Evolutionary conservation across 1,140 invertebrate species (phyloP), one percentile per base, ranked within the genome.

Genomic region (Matsumurasca onukii): DNA sequence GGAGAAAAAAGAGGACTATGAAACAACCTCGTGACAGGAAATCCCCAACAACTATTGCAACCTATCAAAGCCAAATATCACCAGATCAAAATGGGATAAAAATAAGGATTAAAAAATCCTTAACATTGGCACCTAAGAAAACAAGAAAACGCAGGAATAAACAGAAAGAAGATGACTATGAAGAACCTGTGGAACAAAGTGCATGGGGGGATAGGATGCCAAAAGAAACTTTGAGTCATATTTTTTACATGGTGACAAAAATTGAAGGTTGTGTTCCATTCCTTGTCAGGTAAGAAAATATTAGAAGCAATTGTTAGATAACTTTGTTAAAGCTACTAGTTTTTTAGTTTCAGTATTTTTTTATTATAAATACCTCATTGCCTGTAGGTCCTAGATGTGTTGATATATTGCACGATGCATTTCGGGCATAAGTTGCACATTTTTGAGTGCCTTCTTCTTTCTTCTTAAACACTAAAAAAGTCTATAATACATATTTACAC

Each of bases 231-330:
- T 84, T 93, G 65, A 78, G 81, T 48, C 83, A 88, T 77, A 89
- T 94, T 74, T 92, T 93, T 76, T 78, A 86, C 72, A 78, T 86
- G 77, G 84, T 87, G 57, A 84, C 87, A 25, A 77, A 83, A 61
- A 82, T 82, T 68, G 86, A 89, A 75, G 91, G 91, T 51, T 84
- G 86, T 69, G 79, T 93, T 73, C 91, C 91, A 51, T 84, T 87
- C 73, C 79, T 92, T 68, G 80, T 88, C 69, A 88, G 86, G 88
- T 91, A 78, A 78, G 73, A 45, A 20, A n/a, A n/a, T n/a, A n/a
- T n/a, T n/a, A n/a, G n/a, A n/a, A n/a, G n/a, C 29, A 17, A 17
- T 66, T 66, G 49, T 27, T 31, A 17, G n/a, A 9, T 57, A 20
- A 13, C 13, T 57, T 57, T 45, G 12, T 45, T 45, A 13, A 13